These are phyloP conservation scores for Heliconius congener DNA, from an alignment of 1,140 invertebrate genomes.

Conservation along the genomic window DNA sequence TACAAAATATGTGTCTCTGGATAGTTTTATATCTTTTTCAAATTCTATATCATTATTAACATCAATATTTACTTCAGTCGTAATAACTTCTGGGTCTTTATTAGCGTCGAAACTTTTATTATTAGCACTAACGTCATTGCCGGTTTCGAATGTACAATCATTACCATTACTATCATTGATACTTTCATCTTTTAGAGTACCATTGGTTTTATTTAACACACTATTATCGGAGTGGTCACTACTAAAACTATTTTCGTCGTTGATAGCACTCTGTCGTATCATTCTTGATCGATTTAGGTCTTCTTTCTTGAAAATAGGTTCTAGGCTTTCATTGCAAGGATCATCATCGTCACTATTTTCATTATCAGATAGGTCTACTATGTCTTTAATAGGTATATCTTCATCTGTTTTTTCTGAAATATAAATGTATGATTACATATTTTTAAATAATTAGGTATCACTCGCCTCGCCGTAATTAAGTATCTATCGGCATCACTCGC, in stretches of 20 bases:
- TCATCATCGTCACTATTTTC: constrained; percentile 54
- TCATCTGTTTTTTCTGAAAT: constrained; percentile 54
- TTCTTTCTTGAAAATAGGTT: constrained; percentile 64
- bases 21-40: constrained; percentile 11
- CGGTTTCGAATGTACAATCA: constrained; percentile 22
- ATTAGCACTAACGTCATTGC: constrained; percentile 14
- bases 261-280: constrained; percentile 41
- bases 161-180: constrained; percentile 22
- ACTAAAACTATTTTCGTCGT: constrained; percentile 25
- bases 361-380: constrained; percentile 50
- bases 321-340: constrained; percentile 57
- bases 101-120: background rate
- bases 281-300: constrained; percentile 55
- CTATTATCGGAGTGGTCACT: constrained; percentile 35
- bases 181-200: constrained; percentile 44
- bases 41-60: background rate
- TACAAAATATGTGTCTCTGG: constrained; percentile 13
- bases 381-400: constrained; percentile 40
- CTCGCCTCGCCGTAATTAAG: too few species aligned
- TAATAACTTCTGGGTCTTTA: background rate
- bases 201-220: constrained; percentile 38
- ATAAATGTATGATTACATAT: constrained; percentile 20
- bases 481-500: too few species aligned
- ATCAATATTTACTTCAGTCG: constrained; percentile 6
- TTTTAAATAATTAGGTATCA: background rate